These are phyloP conservation scores for Ailuropoda melanoleuca DNA, from an alignment of 2,113 vertebrate species.

Conservation along the genomic window DNA sequence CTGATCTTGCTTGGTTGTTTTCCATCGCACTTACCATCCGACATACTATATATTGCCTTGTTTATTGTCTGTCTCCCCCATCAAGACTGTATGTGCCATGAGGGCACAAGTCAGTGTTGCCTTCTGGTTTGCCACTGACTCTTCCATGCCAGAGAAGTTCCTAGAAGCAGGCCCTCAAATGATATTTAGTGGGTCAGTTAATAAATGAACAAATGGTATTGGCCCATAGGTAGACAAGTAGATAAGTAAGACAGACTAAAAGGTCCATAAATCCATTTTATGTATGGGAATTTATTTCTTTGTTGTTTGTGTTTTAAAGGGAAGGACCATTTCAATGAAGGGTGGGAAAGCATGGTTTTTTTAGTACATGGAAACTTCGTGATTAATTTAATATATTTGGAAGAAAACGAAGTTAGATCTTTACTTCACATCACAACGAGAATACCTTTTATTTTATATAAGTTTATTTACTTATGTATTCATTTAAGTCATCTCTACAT, in stretches of 20 bases:
- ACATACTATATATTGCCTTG: neutral
- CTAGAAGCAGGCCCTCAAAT: neutral
- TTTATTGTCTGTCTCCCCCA: neutral
- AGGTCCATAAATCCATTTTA: neutral
- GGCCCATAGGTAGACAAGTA: neutral
- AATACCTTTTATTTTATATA: neutral
- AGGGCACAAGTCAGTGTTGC: neutral
- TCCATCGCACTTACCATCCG: neutral
- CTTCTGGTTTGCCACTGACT: neutral
- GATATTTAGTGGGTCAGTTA: neutral
- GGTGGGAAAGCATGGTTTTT: neutral
- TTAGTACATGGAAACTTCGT: neutral
- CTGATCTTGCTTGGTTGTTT: neutral
- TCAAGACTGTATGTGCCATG: neutral
- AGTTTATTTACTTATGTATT: neutral
- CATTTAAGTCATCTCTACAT: neutral
- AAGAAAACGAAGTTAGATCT: slow-evolving; percentile 35
- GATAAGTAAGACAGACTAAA: neutral
- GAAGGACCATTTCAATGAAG: neutral
- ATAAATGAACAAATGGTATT: neutral
- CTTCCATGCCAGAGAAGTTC: neutral
- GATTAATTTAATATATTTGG: neutral
- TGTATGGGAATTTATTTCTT: neutral
- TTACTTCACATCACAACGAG: neutral
- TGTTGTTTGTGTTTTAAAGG: neutral